Evolutionary conservation across 2,797 vertebrate genomes (phyloP), one percentile per base, ranked within the genome.

Genomic region (Notolepis coatsorum): DNA sequence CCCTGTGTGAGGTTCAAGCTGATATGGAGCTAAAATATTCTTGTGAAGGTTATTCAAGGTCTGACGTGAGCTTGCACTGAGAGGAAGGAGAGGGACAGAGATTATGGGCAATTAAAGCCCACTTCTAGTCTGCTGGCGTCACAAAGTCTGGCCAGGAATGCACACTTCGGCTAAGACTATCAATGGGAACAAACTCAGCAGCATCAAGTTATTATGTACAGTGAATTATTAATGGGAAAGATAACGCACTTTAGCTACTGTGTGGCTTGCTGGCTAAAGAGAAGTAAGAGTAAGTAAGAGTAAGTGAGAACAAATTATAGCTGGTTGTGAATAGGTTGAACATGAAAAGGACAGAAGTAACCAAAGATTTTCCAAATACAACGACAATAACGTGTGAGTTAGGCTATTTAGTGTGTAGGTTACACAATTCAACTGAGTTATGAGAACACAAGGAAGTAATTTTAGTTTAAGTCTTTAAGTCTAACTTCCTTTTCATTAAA

Each of bases 221-320:
- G 76, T 90, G 82, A 86, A 90, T 91, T 90, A 91, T 91, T 91
- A 85, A 91, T 90, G 85, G 65, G 64, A 79, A 63, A 79, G 73
- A 80, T 66, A 78, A 73, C 84, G 81, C 65, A 66, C 68, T 61
- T 80, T 27, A 47, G 61, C 71, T 84, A 66, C 59, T 63, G 70
- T 71, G 53, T 46, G 65, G 63, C 49, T 31, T 49, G 68, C 30
- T 59, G 56, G 58, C 56, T 71, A 65, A n/a, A 77, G 67, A 48
- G 72, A 66, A 65, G 68, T 52, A 71, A 73, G 64, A n/a, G n/a
- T n/a, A n/a, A n/a, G n/a, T n/a, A n/a, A n/a, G n/a, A n/a, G n/a
- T n/a, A n/a, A n/a, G n/a, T n/a, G n/a, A n/a, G n/a, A n/a, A n/a
- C n/a, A n/a, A n/a, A n/a, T n/a, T n/a, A n/a, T n/a, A n/a, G n/a